phyloP scores from a whole-genome alignment of 2,797 vertebrate species.

The Dallia pectoralis region DNA sequence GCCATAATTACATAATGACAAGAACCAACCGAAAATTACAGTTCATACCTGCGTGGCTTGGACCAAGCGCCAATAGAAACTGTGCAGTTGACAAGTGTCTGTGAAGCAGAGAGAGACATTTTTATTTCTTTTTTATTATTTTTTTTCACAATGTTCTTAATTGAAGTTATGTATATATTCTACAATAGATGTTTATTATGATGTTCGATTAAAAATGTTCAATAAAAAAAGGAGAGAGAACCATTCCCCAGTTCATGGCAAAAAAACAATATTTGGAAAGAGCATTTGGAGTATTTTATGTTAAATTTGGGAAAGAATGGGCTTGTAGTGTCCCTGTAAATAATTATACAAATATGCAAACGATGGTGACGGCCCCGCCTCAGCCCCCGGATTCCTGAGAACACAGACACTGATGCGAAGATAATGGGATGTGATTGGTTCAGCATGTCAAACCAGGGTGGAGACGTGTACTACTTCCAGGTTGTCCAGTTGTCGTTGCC shows the following conservation, averaged over 20 bases:
- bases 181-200: no score
- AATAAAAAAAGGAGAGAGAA: no score
- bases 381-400: conserved; percentile 26
- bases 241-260: conserved; percentile 18
- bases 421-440: conserved; percentile 39
- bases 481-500: conserved; percentile 31
- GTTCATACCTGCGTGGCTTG: conserved; percentile 14
- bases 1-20: conserved; percentile 36
- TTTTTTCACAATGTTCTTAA: no score
- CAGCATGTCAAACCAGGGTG: conserved; percentile 27
- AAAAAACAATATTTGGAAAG: conserved; percentile 31
- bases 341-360: conserved; percentile 29
- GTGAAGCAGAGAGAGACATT: conserved; percentile 13
- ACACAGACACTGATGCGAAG: conserved; percentile 14
- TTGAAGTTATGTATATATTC: no score
- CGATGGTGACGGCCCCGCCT: conserved; percentile 30
- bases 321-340: conserved; percentile 40
- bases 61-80: conserved; percentile 15
- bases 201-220: no score
- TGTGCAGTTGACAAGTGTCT: conserved; percentile 18
- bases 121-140: no score
- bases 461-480: conserved; percentile 30
- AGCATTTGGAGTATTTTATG: conserved; percentile 23
- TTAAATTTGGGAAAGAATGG: conserved; percentile 36
- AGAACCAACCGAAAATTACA: conserved; percentile 7